A percentile compares a stretch with the other conserved stretches of the same genome.
These are phyloP conservation scores for Lepidocolaptes lacrymiger DNA, from an alignment of 2,797 vertebrate genomes.

Conservation along the genomic window DNA sequence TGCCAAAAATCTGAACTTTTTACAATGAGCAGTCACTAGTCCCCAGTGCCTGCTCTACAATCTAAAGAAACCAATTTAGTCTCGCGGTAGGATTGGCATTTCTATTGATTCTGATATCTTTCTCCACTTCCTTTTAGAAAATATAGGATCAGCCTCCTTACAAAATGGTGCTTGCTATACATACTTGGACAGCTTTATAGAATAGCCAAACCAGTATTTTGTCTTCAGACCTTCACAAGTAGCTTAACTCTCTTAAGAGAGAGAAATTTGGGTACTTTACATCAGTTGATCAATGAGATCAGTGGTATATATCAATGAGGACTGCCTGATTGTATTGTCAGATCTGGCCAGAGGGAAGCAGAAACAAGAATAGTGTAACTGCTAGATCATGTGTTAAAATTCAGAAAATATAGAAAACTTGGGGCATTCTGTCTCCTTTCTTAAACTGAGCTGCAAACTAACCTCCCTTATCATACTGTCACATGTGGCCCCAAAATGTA, in stretches of 20 bases:
- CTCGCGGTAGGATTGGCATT: background rate
- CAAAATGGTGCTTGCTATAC: background rate
- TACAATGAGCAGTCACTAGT: background rate
- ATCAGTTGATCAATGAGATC: background rate
- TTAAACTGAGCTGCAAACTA: background rate
- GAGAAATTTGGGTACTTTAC: background rate
- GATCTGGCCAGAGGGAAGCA: background rate
- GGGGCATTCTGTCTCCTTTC: background rate
- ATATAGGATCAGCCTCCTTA: background rate
- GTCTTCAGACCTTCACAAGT: background rate
- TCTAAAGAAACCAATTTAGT: background rate
- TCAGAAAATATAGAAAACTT: background rate
- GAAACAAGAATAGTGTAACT: background rate
- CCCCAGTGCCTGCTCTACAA: background rate
- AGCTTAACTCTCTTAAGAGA: background rate
- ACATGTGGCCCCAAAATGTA: background rate
- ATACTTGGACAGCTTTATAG: background rate
- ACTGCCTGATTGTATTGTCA: background rate
- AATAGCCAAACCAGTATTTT: background rate
- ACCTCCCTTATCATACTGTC: background rate
- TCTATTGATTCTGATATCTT: background rate
- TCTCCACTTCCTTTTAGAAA: background rate
- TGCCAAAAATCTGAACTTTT: background rate
- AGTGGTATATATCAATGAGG: background rate
- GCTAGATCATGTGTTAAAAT: background rate